Base-by-base conservation (phyloP, 1,140 invertebrate species). In the Procambarus clarkii region DNA sequence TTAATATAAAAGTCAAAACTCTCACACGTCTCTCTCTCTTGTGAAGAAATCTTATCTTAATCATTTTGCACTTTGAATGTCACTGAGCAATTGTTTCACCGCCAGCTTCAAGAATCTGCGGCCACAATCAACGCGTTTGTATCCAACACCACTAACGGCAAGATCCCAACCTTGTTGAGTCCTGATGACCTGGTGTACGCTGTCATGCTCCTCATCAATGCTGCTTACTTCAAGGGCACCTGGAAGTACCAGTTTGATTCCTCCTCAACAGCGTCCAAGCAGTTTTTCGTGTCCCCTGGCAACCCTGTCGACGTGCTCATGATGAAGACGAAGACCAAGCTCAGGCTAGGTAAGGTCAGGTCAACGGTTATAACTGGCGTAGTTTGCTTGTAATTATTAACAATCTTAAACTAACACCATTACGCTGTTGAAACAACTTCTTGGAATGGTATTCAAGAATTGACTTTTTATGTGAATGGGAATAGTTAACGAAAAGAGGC, bases 161-260 rank as follows among this genome's bases (percentile, higher is more conserved):
- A 44, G 11, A 84, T 84, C n/a, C 54, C 93, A 13, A 79, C 92
- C 81, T 84, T 46, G 93, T 94, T 77, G 91, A 94, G 94, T 48
- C 89, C 95, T 0, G 94, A 96, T 96, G 89, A 3, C 4, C 21
- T 84, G n/a, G 11, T 9, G n/a, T 2, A 15, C 11, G 82, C 95
- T 95, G 94, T 95, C 87, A 86, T 98, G 45, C 95, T 98, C 9
- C 94, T 98, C 1, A 94, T 98, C 2, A 98, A 98, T 94, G 97
- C 97, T 18, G 95, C 98, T 74, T 97, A 98, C 94, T 98, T 98
- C 94, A 98, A 98, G 95, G 97, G 97, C 15, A 94, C 95, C 64
- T 98, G 97, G 97, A 95, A 95, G 77, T 94, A 95, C 9, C 95
- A 96, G 0, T 98, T 98, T 80, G 79, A 93, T 13, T 92, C 93